Evolutionary conservation across 2,113 vertebrate species (phyloP).

Genomic region (Acrocephalus arundinaceus): DNA sequence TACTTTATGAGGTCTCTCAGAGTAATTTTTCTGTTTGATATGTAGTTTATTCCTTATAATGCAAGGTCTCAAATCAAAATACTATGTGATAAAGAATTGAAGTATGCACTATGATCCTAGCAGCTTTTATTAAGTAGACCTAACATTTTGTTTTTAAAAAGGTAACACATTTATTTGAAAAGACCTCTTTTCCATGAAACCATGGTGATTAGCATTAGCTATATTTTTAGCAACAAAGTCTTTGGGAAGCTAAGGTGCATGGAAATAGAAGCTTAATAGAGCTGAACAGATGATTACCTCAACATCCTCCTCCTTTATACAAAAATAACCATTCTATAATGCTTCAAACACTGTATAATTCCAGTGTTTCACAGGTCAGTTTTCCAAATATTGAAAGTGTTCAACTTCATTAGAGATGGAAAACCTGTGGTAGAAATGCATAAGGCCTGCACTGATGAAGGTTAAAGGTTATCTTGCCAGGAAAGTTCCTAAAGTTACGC

Average conservation of each 20-base stretch:
- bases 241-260: neutral
- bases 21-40: neutral
- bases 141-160: neutral
- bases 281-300: neutral
- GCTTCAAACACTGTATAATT: neutral
- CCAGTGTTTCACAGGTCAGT: neutral
- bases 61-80: neutral
- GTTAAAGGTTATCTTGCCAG: neutral
- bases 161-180: neutral
- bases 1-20: neutral
- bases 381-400: neutral
- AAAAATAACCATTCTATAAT: neutral
- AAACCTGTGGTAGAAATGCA: neutral
- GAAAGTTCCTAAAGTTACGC: neutral
- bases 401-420: neutral
- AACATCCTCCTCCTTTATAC: neutral
- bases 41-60: neutral
- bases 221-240: neutral
- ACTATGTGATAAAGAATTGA: neutral
- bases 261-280: constrained; percentile 13
- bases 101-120: neutral
- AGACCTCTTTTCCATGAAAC: neutral
- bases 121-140: neutral
- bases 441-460: neutral
- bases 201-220: neutral